Evolutionary conservation across 2,888 invertebrate species (phyloP), one percentile per base, ranked within the genome.

Genomic region (Drosophila fulvimacula): DNA sequence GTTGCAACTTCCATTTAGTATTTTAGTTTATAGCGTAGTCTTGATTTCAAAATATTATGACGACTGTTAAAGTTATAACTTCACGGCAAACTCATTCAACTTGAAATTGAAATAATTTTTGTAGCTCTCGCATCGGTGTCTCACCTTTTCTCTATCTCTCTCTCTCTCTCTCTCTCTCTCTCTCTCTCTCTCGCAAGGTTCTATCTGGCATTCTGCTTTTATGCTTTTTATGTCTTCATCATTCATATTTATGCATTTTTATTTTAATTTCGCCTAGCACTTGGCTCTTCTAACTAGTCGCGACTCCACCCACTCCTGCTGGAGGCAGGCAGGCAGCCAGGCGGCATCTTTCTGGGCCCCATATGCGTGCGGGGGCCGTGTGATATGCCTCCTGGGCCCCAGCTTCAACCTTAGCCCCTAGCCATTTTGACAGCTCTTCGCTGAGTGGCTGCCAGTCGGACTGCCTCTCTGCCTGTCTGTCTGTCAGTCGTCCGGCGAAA

Each of bases 41-140:
- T 81, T 84, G 84, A 84, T 82, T 84, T 84, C 82, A 70, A 84
- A 82, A 81, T 82, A 81, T 81, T 81, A 81, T 81, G 81, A 81
- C 76, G 81, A 77, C 83, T 75, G 75, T 81, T 73, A 81, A 81
- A 82, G 69, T 78, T 81, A 71, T 70, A 69, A 76, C 79, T 65
- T 24, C 36, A 66, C 69, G 42, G 64, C 63, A 60, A 73, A 58
- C 75, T 74, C 77, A 81, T 79, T 82, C 82, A 69, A 73, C 66
- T 67, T 62, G 69, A 77, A 80, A 82, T 75, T 79, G 73, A 82
- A 79, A 69, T 79, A 15, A 59, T 64, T 71, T 76, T 66, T 49
- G 56, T 44, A 34, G 39, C 57, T 39, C 53, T 30, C 30, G 15
- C 30, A 6, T 1, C 4, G 21, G 34, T 17, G 30, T 15, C 34